Evolutionary conservation across 30 jellyfish, hydroid and myxozoan genomes (phyloP).

Genomic region (Aurelia sp.): DNA sequence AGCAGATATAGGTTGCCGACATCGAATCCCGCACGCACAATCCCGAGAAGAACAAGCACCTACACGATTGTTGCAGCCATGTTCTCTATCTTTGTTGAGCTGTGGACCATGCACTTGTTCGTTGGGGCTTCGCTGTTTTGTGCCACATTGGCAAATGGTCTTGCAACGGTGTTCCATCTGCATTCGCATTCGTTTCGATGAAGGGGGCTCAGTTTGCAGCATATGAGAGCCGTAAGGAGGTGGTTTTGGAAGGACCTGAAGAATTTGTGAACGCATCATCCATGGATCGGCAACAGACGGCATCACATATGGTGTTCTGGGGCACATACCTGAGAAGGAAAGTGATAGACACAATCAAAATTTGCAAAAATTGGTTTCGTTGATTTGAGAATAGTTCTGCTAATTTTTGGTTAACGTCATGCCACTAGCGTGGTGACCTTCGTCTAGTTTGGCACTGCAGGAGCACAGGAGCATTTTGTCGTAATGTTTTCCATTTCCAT

Average conservation of each 20-base stretch:
- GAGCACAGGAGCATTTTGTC: too few species aligned
- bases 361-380: background rate
- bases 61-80: background rate
- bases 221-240: constrained; percentile 10
- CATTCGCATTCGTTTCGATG: constrained; percentile 26
- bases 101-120: background rate
- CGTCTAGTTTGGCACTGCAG: too few species aligned
- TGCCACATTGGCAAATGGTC: constrained; percentile 9
- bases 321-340: constrained; percentile 4
- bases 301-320: constrained; percentile 20
- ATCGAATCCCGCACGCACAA: constrained; percentile 39
- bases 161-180: constrained; percentile 18
- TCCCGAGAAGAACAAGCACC: background rate
- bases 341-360: background rate
- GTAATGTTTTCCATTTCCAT: too few species aligned
- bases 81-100: background rate
- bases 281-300: constrained; percentile 32
- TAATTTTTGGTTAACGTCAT: too few species aligned
- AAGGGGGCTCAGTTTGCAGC: background rate
- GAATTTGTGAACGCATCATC: constrained; percentile 25
- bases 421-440: too few species aligned
- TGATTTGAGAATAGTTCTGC: too few species aligned
- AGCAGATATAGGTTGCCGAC: constrained; percentile 5
- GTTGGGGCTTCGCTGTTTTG: constrained; percentile 2
- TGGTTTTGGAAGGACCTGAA: constrained; percentile 35